Evolutionary conservation across 2,113 vertebrate species (phyloP).

Genomic region (Lanius collurio): DNA sequence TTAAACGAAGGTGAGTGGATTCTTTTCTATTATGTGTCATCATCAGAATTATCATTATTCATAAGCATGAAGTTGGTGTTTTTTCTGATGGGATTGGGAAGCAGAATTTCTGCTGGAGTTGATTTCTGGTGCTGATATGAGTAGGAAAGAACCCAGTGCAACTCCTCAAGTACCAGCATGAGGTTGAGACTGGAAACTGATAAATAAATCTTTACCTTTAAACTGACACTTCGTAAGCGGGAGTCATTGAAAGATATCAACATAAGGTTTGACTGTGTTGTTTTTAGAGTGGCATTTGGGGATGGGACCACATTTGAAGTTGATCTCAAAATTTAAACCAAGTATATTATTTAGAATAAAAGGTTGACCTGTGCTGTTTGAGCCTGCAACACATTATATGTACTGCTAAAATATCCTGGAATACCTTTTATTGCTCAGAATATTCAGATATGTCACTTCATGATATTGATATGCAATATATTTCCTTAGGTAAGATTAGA

Average conservation of each 20-base stretch:
- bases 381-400: conserved; percentile 59
- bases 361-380: conserved; percentile 50
- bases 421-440: conserved; percentile 61
- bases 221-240: conserved; percentile 34
- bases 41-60: not conserved
- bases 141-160: not conserved
- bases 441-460: conserved; percentile 61
- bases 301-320: conserved; percentile 29
- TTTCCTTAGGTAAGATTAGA: conserved; percentile 71
- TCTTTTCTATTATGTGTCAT: not conserved
- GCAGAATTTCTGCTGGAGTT: not conserved
- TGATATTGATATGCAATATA: conserved; percentile 71
- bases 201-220: conserved; percentile 14
- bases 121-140: not conserved
- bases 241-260: not conserved
- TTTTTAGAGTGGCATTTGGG: not conserved
- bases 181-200: conserved; percentile 43
- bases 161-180: not conserved
- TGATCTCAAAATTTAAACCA: conserved; percentile 16
- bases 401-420: conserved; percentile 54
- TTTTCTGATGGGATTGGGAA: not conserved
- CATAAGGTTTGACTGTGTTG: not conserved
- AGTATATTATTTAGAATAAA: conserved; percentile 13
- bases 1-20: not conserved
- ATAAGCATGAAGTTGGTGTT: not conserved